Conservation (phyloP, 2,888 invertebrate species). For the Sphaerophoria rueppellii region DNA sequence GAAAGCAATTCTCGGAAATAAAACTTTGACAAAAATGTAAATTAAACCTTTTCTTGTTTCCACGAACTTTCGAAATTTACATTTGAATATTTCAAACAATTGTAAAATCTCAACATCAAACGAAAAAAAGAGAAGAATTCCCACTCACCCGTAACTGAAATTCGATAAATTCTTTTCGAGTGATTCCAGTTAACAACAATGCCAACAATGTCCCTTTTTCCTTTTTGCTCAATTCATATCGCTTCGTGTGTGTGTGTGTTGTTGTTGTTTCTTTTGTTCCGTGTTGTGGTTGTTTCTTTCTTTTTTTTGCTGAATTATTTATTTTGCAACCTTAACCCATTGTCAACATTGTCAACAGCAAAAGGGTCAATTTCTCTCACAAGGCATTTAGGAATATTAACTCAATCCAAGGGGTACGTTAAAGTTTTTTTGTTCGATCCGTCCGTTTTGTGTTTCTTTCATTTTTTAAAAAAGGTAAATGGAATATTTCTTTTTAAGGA, state of each 20-base stretch:
- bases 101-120: too few species aligned
- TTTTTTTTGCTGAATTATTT: not conserved
- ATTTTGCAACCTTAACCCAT: conserved; percentile 11
- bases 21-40: too few species aligned
- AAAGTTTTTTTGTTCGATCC: not conserved
- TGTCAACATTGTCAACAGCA: conserved; percentile 28
- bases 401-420: conserved; percentile 3
- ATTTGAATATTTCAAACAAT: too few species aligned
- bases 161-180: too few species aligned
- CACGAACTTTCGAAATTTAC: too few species aligned
- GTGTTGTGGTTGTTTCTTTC: conserved; percentile 11
- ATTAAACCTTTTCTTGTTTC: too few species aligned
- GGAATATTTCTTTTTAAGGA: conserved; percentile 29
- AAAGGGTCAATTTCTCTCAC: conserved; percentile 30
- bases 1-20: too few species aligned
- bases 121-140: too few species aligned
- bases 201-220: not conserved
- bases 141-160: too few species aligned
- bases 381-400: conserved; percentile 35
- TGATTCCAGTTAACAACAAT: not conserved
- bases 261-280: not conserved
- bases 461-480: conserved; percentile 29
- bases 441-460: not conserved
- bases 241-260: not conserved
- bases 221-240: not conserved